phyloP scores from a whole-genome alignment of 2,888 invertebrate species.

The Volucella inanis region DNA sequence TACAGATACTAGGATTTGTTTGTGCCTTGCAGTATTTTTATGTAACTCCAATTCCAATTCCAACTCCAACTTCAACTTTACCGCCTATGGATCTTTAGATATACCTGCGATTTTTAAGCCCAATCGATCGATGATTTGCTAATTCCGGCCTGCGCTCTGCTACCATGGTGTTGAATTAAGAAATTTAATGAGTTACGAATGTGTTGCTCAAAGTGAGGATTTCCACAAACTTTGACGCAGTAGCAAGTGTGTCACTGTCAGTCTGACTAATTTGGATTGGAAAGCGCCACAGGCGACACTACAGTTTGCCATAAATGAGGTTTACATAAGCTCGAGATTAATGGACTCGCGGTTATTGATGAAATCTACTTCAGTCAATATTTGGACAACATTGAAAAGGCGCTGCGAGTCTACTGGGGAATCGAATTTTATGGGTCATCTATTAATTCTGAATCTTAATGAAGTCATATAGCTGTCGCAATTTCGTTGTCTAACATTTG shows the following conservation, averaged over 20 bases:
- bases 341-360: slow-evolving; percentile 37
- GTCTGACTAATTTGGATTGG: slow-evolving; percentile 28
- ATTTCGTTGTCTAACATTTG: not conserved
- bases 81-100: not conserved
- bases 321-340: slow-evolving; percentile 29
- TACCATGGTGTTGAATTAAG: slow-evolving; percentile 21
- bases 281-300: slow-evolving; percentile 19
- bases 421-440: not conserved
- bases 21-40: slow-evolving; percentile 7
- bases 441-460: slow-evolving; percentile 3
- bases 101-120: slow-evolving; percentile 7
- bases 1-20: not conserved
- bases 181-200: slow-evolving; percentile 33
- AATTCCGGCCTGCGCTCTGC: not conserved
- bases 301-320: slow-evolving; percentile 27
- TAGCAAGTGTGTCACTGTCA: slow-evolving; percentile 35
- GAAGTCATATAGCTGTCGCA: slow-evolving; percentile 18
- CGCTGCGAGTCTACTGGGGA: not conserved
- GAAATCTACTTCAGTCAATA: slow-evolving; percentile 20
- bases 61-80: not conserved
- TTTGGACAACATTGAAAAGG: not conserved
- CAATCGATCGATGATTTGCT: slow-evolving; percentile 9
- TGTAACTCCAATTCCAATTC: slow-evolving; percentile 7
- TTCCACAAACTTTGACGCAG: slow-evolving; percentile 28
- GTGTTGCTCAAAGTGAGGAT: slow-evolving; percentile 19